Base-by-base conservation (phyloP, 1,140 invertebrate species). In the Drosophila chauvacae region DNA sequence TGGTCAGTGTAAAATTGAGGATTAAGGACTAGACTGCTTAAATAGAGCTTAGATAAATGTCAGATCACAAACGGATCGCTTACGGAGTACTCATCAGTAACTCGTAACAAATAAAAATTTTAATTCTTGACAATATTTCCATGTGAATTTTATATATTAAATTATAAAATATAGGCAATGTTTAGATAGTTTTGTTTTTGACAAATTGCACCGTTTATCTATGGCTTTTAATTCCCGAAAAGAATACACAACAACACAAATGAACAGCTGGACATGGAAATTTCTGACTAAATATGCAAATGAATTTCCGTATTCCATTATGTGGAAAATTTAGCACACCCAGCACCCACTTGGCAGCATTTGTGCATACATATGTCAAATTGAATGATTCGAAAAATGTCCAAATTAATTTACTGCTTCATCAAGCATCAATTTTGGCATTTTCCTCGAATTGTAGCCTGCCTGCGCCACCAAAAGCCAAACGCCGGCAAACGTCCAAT, bases 371-470 rank as follows among this genome's bases (percentile, higher is more conserved):
- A 61, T 33, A 35, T 51, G 55, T 59, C 39, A 35, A 37, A 33
- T 59, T 60, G 71, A 57, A 57, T 76, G 59, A 73, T 56, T 57
- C 71, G 28, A 47, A 77, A 77, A 77, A 72, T 72, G 64, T 77
- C 44, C 62, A 68, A 68, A 60, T 77, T 77, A 68, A 77, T 77
- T 77, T 77, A 77, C 48, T 60, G 74, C 73, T 77, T 60, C 50
- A 77, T 77, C 72, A 77, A 77, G 63, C 56, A 77, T 69, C 42
- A 69, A 66, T 76, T 68, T 77, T 68, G 39, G 28, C 44, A 77
- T 60, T 77, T 76, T 35, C 72, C 61, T 56, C 44, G 47, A 53
- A 69, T 69, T 69, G 61, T 51, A 53, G 50, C 47, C 60, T 35
- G 30, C 7, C 47, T 42, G 45, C 11, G 35, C 65, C 65, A 65